These are phyloP conservation scores for Smittia aterrima DNA, from an alignment of 2,888 invertebrate genomes.

Conservation along the genomic window DNA sequence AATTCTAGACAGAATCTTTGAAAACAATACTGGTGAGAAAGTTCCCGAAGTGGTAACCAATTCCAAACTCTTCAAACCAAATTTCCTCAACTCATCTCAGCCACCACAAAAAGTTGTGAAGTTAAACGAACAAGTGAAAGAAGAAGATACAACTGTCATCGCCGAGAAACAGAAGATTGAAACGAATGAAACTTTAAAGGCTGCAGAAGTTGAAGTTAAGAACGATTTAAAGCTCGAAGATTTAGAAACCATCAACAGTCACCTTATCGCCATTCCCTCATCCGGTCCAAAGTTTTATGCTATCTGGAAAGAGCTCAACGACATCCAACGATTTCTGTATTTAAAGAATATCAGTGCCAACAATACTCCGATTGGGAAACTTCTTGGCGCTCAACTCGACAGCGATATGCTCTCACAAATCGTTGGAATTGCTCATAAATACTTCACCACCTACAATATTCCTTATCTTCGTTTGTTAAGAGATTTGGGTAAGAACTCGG, in stretches of 20 bases:
- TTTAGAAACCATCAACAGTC: neutral
- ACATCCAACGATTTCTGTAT: constrained; percentile 50
- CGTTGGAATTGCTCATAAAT: constrained; percentile 46
- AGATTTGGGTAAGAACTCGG: constrained; percentile 50
- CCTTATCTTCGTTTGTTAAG: constrained; percentile 44
- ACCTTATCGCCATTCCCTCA: constrained; percentile 45
- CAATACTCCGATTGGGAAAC: constrained; percentile 47
- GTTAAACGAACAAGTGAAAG: neutral
- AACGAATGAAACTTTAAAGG: constrained; percentile 15
- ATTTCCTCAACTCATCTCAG: neutral
- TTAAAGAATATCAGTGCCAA: constrained; percentile 47
- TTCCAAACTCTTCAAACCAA: constrained; percentile 28
- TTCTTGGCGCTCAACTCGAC: constrained; percentile 52
- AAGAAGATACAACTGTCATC: neutral
- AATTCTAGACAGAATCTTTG: constrained; percentile 52
- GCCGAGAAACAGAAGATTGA: constrained; percentile 1
- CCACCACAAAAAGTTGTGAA: neutral
- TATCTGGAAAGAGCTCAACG: constrained; percentile 51
- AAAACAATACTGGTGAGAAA: constrained; percentile 44
- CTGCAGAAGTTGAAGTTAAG: neutral
- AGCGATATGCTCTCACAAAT: constrained; percentile 50
- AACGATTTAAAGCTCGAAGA: neutral
- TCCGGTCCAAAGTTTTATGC: constrained; percentile 51
- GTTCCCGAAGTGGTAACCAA: constrained; percentile 1
- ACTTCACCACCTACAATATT: constrained; percentile 21